Conservation (phyloP, 2,888 invertebrate genomes). For the Hyppa rectilinea region DNA sequence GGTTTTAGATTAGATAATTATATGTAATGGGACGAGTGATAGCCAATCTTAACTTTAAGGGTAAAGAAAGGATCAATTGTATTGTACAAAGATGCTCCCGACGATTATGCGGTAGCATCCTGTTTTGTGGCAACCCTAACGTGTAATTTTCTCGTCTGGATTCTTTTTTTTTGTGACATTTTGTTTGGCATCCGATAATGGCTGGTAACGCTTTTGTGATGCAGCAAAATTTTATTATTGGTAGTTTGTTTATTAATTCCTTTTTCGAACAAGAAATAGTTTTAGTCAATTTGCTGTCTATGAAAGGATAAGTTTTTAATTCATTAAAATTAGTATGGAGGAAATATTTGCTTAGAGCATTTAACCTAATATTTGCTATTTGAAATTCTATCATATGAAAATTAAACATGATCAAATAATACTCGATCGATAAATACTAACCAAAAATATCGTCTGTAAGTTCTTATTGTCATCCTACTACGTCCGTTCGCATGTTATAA, state of each 20-base stretch:
- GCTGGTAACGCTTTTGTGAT: slow-evolving; percentile 60
- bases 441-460: not conserved
- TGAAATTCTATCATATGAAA: not conserved
- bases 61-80: slow-evolving; percentile 74
- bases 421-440: not conserved
- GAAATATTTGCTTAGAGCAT: not conserved
- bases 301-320: not conserved
- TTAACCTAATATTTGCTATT: too few species aligned
- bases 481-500: too few species aligned
- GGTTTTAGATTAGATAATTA: slow-evolving; percentile 90
- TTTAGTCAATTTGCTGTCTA: not conserved
- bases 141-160: slow-evolving; percentile 82
- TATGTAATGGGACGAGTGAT: slow-evolving; percentile 82
- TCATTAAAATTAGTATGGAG: not conserved
- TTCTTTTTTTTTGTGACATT: slow-evolving; percentile 59
- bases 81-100: slow-evolving; percentile 80
- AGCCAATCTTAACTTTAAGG: slow-evolving; percentile 75
- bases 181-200: slow-evolving; percentile 63
- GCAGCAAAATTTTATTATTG: slow-evolving; percentile 44
- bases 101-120: slow-evolving; percentile 85
- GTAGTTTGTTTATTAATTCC: not conserved
- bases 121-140: slow-evolving; percentile 71
- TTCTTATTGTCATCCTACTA: not conserved
- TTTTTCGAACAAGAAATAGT: not conserved
- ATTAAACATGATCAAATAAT: not conserved